Evolutionary conservation across 2,797 vertebrate species (phyloP).

Genomic region (Morelia viridis): DNA sequence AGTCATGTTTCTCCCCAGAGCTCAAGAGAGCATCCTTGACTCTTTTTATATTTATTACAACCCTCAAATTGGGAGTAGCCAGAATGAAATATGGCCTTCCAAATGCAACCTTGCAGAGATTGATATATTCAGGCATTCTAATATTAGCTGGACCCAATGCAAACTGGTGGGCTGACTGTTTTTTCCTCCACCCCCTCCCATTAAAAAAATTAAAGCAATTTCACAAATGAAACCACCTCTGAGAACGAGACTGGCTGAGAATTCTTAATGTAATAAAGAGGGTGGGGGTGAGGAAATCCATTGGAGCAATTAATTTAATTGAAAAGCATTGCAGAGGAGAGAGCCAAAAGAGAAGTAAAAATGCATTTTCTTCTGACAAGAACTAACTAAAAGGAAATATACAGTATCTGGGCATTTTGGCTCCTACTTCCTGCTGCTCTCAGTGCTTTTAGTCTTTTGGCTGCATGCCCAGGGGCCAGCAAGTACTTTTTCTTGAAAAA

Average conservation of each 20-base stretch:
- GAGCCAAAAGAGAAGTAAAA: conserved; percentile 13
- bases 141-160: background rate
- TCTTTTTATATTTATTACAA: background rate
- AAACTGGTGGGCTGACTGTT: background rate
- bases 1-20: background rate
- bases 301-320: conserved; percentile 26
- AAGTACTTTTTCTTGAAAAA: background rate
- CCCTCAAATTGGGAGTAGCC: background rate
- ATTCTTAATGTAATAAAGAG: conserved; percentile 10
- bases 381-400: conserved; percentile 3
- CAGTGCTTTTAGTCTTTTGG: conserved; percentile 16
- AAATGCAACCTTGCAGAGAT: background rate
- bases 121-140: background rate
- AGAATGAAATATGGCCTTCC: background rate
- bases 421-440: background rate
- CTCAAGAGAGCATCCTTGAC: background rate
- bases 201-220: conserved; percentile 9
- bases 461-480: background rate
- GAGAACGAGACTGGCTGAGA: background rate
- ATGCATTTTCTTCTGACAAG: conserved; percentile 15
- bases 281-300: background rate
- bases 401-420: background rate
- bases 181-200: background rate
- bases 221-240: conserved; percentile 1
- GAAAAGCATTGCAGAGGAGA: conserved; percentile 6